phyloP scores from a whole-genome alignment of 2,888 invertebrate genomes.

The Scaptomyza tumidula region DNA sequence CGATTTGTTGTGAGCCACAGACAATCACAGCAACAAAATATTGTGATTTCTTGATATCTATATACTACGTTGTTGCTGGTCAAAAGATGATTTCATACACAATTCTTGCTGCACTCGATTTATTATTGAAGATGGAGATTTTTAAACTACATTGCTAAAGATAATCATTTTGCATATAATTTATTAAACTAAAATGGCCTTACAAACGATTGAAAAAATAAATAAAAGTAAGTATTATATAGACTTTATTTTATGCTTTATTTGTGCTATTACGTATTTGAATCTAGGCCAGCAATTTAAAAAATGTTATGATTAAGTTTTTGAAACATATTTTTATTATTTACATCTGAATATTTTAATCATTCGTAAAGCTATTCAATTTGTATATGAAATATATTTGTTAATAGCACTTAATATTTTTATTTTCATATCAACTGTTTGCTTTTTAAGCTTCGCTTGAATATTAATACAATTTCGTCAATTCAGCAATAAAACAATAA shows the following conservation, averaged over 20 bases:
- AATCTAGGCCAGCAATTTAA: no score
- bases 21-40: slow-evolving; percentile 15
- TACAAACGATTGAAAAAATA: no score
- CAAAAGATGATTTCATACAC: not conserved
- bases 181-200: no score
- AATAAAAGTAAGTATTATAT: no score
- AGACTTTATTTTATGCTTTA: no score
- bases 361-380: not conserved
- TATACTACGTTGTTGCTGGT: not conserved
- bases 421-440: not conserved
- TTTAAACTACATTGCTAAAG: not conserved
- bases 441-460: not conserved
- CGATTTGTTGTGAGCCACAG: slow-evolving; percentile 9
- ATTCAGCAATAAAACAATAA: slow-evolving; percentile 14
- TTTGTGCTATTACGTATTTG: no score
- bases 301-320: no score
- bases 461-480: not conserved
- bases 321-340: no score
- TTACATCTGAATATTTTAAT: not conserved
- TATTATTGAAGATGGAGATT: not conserved
- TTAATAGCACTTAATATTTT: not conserved
- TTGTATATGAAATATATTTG: not conserved
- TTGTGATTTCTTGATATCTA: not conserved
- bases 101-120: not conserved
- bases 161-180: not conserved